A percentile compares a stretch with the other conserved stretches of the same genome.
phyloP scores from a whole-genome alignment of 2,888 invertebrate species.

The Ephialtes manifestator region DNA sequence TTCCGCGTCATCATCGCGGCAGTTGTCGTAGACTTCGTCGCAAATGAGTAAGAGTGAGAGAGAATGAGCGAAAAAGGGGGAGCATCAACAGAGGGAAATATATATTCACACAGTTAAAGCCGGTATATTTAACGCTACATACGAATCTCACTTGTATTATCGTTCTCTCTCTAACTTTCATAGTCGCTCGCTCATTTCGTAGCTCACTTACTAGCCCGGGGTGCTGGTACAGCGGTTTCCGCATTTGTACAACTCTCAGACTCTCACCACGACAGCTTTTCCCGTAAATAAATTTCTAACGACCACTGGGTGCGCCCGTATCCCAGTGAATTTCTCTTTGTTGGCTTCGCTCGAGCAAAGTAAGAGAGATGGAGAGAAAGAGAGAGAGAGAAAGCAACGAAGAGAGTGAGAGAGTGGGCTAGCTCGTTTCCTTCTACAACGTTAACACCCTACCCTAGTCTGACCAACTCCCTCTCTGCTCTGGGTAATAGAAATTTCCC shows the following conservation, averaged over 20 bases:
- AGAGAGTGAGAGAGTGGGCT: conserved; percentile 2
- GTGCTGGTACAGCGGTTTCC: conserved; percentile 1
- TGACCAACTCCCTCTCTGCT: conserved; percentile 28
- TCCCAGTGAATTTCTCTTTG: not conserved
- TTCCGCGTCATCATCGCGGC: not conserved
- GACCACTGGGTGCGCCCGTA: not conserved
- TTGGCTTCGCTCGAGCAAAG: not conserved
- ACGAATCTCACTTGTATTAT: not conserved
- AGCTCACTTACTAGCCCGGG: not conserved
- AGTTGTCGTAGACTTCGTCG: not conserved
- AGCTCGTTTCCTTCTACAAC: conserved; percentile 11
- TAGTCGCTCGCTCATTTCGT: conserved; percentile 26
- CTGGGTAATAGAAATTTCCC: conserved; percentile 50
- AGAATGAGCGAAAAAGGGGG: not conserved
- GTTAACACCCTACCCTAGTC: conserved; percentile 12
- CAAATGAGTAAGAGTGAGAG: not conserved
- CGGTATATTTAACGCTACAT: not conserved
- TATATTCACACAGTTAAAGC: conserved; percentile 4
- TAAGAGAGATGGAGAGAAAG: conserved; percentile 10
- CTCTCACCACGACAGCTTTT: conserved; percentile 18
- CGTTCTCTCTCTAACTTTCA: conserved; percentile 26
- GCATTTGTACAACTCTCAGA: conserved; percentile 20
- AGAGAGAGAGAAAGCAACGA: conserved; percentile 4
- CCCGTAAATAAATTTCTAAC: conserved; percentile 27
- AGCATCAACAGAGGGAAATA: not conserved